Conservation (phyloP, 2,888 invertebrate genomes). For the Spodoptera exigua region DNA sequence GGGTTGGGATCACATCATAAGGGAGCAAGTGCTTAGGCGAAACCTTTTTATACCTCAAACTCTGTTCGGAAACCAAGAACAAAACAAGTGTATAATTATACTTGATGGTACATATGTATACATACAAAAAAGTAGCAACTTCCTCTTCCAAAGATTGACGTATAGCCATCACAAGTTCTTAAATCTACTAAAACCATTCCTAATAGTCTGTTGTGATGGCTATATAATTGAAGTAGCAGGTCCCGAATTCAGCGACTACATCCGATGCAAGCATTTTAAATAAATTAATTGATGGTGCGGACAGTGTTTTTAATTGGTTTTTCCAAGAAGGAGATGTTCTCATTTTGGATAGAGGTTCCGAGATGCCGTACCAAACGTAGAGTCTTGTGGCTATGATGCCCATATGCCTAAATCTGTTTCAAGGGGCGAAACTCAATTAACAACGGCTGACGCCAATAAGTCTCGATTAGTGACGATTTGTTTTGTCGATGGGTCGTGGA, state of each 20-base stretch:
- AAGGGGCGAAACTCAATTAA: constrained; percentile 16
- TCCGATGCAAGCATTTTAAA: not conserved
- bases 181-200: constrained; percentile 4
- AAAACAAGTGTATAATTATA: constrained; percentile 1
- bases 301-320: not conserved
- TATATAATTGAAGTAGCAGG: constrained; percentile 2
- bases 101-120: constrained; percentile 1
- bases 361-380: not conserved
- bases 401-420: no score
- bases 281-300: no score
- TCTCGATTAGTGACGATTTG: constrained; percentile 20
- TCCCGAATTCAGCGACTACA: not conserved
- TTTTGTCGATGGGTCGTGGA: constrained; percentile 20
- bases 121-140: constrained; percentile 3
- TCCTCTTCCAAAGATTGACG: constrained; percentile 4
- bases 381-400: no score
- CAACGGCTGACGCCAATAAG: constrained; percentile 16
- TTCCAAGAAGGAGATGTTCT: constrained; percentile 1
- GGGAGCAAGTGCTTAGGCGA: not conserved
- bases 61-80: constrained; percentile 3
- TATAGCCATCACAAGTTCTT: constrained; percentile 5
- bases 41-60: constrained; percentile 7
- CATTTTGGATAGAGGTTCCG: constrained; percentile 5
- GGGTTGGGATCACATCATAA: constrained; percentile 5
- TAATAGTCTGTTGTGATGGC: not conserved